Conservation (phyloP, 2,113 vertebrate genomes). For the Phalacrocorax carbo region DNA sequence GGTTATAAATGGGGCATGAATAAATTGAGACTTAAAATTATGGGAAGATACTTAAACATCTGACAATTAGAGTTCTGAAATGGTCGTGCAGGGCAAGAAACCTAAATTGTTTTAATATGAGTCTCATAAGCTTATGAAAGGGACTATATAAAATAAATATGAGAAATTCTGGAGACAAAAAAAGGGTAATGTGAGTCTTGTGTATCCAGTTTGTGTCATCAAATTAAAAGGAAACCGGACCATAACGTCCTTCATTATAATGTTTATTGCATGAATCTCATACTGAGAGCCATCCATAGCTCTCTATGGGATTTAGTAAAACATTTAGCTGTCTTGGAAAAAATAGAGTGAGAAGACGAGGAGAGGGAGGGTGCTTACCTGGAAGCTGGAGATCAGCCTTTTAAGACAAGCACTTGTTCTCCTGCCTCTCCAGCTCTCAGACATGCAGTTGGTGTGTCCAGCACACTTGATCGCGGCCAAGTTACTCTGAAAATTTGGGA, state of each 20-base stretch:
- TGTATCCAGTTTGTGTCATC: background rate
- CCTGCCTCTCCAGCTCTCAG: background rate
- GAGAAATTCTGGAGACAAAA: background rate
- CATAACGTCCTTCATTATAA: background rate
- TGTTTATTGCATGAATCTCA: background rate
- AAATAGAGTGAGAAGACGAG: background rate
- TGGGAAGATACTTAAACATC: background rate
- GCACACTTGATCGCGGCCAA: background rate
- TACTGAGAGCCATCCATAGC: background rate
- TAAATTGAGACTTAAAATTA: background rate
- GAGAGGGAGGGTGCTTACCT: background rate
- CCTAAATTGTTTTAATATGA: background rate
- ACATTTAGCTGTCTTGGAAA: background rate
- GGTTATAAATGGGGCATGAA: background rate
- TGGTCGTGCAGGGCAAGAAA: background rate
- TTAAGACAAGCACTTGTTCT: background rate
- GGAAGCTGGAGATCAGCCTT: background rate
- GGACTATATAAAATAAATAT: background rate
- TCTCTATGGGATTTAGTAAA: background rate
- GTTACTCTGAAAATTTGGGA: background rate
- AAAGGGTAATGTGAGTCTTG: background rate
- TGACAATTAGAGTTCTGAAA: background rate
- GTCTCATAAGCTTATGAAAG: background rate
- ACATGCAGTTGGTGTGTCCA: background rate
- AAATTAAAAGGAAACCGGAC: constrained; percentile 6